Evolutionary conservation across 1,140 invertebrate genomes (phyloP).

Genomic region (Drosophila chauvacae): DNA sequence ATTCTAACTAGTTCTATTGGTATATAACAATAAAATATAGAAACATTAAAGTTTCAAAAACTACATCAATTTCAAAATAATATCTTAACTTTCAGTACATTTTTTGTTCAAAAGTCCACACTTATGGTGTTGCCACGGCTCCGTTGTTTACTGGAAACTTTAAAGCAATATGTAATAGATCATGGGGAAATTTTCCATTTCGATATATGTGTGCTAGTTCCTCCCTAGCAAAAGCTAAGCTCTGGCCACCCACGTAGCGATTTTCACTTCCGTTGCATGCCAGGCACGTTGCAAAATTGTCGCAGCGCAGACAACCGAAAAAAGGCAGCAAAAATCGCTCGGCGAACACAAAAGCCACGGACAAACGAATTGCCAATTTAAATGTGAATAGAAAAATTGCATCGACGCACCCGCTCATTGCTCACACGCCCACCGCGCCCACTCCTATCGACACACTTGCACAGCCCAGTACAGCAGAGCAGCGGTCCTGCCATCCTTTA

Average conservation of each 20-base stretch:
- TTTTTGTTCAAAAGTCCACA: no score
- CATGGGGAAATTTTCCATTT: background rate
- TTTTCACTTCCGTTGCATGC: conserved; percentile 77
- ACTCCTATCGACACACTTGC: background rate
- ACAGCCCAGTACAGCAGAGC: background rate
- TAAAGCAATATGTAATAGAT: background rate
- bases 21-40: no score
- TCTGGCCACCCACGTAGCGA: conserved; percentile 67
- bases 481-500: conserved; percentile 37
- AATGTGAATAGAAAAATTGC: conserved; percentile 83
- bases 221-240: conserved; percentile 20
- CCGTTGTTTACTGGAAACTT: background rate
- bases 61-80: no score
- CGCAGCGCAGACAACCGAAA: conserved; percentile 56
- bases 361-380: conserved; percentile 82
- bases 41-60: no score
- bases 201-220: background rate
- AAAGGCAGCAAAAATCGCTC: conserved; percentile 37
- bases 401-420: conserved; percentile 32
- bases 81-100: no score
- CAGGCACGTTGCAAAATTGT: conserved; percentile 82
- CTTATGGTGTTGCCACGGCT: background rate
- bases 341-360: conserved; percentile 68
- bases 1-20: no score
- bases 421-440: conserved; percentile 15